These are phyloP conservation scores for Myoxocephalus aenaeus DNA, from an alignment of 2,797 vertebrate genomes.

Conservation along the genomic window DNA sequence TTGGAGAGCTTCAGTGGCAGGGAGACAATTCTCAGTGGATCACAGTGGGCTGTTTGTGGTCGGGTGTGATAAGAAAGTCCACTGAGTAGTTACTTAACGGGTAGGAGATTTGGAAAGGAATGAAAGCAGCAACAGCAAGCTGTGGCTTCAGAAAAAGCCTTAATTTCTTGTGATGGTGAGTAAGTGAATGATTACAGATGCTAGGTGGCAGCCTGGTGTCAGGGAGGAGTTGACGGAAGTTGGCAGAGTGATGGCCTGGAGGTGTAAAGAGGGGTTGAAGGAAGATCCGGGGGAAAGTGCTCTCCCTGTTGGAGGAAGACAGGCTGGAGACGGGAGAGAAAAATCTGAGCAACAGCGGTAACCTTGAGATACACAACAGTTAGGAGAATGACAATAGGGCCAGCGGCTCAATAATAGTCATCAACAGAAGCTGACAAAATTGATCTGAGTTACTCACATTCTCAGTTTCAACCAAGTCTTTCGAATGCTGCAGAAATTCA, in stretches of 20 bases:
- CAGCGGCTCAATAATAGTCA: background rate
- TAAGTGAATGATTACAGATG: background rate
- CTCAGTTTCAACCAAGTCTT: background rate
- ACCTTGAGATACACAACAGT: background rate
- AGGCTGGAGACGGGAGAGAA: background rate
- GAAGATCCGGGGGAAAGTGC: background rate
- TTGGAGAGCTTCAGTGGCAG: conserved; percentile 4
- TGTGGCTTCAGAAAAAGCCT: background rate
- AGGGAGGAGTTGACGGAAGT: background rate
- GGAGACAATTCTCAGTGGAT: background rate
- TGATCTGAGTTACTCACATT: background rate
- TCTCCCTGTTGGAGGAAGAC: background rate
- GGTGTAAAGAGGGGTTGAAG: background rate
- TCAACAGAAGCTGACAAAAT: conserved; percentile 10
- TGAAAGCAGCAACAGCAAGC: background rate
- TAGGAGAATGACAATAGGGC: background rate
- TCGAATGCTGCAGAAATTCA: background rate
- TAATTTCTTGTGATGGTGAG: background rate
- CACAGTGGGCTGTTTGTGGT: conserved; percentile 8
- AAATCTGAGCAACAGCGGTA: background rate
- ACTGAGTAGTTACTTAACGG: background rate
- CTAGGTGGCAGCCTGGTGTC: background rate
- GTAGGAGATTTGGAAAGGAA: conserved; percentile 7
- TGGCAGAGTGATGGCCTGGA: background rate
- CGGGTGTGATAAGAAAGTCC: conserved; percentile 8